Conservation (phyloP, 2,113 vertebrate species). For the Dunckerocampus dactyliophorus region DNA sequence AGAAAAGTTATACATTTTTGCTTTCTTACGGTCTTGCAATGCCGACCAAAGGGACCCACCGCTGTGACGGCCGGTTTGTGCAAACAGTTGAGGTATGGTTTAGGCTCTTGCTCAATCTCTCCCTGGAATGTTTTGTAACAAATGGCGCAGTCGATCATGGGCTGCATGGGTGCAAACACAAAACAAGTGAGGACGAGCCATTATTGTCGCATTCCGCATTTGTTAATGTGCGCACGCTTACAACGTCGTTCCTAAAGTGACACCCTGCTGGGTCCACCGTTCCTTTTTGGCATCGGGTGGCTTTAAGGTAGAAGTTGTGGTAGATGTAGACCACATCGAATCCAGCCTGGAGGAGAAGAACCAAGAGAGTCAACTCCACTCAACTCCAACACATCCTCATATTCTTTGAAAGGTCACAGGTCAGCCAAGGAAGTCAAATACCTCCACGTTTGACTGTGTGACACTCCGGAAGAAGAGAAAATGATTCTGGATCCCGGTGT, state of each 20-base stretch:
- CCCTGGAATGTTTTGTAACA: slow-evolving; percentile 66
- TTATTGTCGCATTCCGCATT: slow-evolving; percentile 1
- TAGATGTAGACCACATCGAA: slow-evolving; percentile 59
- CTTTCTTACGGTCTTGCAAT: not conserved
- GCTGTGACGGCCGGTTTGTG: slow-evolving; percentile 61
- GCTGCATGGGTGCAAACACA: slow-evolving; percentile 55
- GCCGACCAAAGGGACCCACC: slow-evolving; percentile 39
- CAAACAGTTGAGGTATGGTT: slow-evolving; percentile 69
- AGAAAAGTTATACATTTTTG: not conserved
- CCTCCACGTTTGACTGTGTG: slow-evolving; percentile 48
- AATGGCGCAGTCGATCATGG: slow-evolving; percentile 67
- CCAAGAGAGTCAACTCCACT: too few species aligned
- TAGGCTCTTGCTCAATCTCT: slow-evolving; percentile 56
- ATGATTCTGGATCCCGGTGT: slow-evolving; percentile 44
- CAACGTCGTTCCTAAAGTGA: slow-evolving; percentile 65
- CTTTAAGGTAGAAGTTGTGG: slow-evolving; percentile 69
- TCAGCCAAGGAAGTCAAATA: slow-evolving; percentile 19
- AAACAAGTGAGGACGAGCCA: slow-evolving; percentile 27
- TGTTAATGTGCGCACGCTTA: slow-evolving; percentile 27
- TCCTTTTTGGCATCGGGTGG: slow-evolving; percentile 65
- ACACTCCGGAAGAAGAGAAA: slow-evolving; percentile 65
- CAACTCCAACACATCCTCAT: not conserved
- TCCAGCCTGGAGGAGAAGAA: slow-evolving; percentile 49
- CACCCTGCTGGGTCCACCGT: slow-evolving; percentile 41
- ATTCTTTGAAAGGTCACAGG: not conserved